Base-by-base conservation (phyloP, 2,797 vertebrate genomes). In the Gambusia yucatana region DNA sequence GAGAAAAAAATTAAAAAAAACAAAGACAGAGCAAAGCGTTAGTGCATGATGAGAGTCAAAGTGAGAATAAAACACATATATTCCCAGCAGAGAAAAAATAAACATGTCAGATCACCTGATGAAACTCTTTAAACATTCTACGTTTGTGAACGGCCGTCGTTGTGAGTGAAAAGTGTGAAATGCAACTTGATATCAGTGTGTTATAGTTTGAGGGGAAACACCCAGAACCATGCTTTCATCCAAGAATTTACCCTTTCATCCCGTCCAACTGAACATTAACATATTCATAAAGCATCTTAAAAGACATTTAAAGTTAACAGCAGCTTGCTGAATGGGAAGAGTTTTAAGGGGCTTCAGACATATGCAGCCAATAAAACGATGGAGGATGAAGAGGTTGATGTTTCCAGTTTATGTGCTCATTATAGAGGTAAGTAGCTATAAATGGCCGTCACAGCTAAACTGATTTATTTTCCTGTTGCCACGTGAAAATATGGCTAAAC, bases 51-150 rank as follows among this genome's bases (percentile, higher is more conserved):
- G 41, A 77, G 80, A 63, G 43, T 71, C 63, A 46, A 59, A 76
- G 52, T 10, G 11, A 30, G 79, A 41, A 71, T 79, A 81, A 83
- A 87, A 82, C 77, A 75, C 48, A 30, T 44, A 39, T 81, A 79
- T 85, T 22, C 80, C 67, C 9, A 73, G 83, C 77, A 80, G 76
- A 82, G 84, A n/a, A 78, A 86, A 77, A 83, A 84, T 25, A 78
- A 73, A 65, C 67, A 44, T 17, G 82, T 25, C 41, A 72, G n/a
- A 73, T 52, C 55, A 22, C 44, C 82, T 43, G 74, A 52, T 74
- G 73, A 74, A 30, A 72, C 77, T 61, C 33, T 67, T 36, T 48
- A 63, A 73, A 72, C 33, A 13, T 20, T 11, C 5, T 28, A 36
- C 8, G 77, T 78, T 39, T 39, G 48, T 73, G 25, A 50, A 72